Percentiles rank a stretch among this genome's conserved stretches.
Conservation (phyloP, 2,113 vertebrate genomes). For the Lutjanus erythropterus region DNA sequence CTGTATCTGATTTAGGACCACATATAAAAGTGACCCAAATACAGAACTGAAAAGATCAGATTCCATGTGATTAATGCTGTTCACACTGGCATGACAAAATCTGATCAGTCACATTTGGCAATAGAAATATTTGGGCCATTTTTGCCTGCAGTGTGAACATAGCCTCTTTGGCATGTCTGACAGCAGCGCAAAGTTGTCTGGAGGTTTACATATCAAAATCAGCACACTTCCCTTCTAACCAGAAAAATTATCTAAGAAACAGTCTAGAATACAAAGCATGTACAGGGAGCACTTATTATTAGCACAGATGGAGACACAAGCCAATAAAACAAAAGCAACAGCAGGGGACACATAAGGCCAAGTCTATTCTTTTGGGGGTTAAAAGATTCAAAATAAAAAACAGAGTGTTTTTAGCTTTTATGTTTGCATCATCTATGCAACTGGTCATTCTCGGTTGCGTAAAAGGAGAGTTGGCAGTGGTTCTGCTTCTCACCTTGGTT, state of each 20-base stretch:
- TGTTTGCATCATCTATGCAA: constrained; percentile 20
- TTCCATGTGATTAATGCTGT: no score
- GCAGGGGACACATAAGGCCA: neutral
- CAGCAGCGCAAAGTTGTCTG: neutral
- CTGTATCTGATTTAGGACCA: no score
- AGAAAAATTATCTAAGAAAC: constrained; percentile 10
- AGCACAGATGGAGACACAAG: neutral
- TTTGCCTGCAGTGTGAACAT: no score
- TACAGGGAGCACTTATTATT: neutral
- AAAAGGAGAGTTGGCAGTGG: constrained; percentile 37
- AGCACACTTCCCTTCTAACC: neutral
- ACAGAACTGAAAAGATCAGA: no score
- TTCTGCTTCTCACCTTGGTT: constrained; percentile 80
- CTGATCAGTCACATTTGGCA: no score
- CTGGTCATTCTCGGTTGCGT: constrained; percentile 27
- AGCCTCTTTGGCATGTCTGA: no score
- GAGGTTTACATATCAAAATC: constrained; percentile 13
- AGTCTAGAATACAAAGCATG: neutral
- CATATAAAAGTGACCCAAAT: no score
- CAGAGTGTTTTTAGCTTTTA: neutral
- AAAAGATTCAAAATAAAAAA: neutral
- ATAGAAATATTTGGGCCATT: no score
- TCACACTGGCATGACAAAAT: no score
- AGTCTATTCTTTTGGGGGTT: neutral
- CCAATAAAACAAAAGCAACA: constrained; percentile 5